Conservation (phyloP, 2,888 invertebrate genomes). For the Monochamus alternatus region DNA sequence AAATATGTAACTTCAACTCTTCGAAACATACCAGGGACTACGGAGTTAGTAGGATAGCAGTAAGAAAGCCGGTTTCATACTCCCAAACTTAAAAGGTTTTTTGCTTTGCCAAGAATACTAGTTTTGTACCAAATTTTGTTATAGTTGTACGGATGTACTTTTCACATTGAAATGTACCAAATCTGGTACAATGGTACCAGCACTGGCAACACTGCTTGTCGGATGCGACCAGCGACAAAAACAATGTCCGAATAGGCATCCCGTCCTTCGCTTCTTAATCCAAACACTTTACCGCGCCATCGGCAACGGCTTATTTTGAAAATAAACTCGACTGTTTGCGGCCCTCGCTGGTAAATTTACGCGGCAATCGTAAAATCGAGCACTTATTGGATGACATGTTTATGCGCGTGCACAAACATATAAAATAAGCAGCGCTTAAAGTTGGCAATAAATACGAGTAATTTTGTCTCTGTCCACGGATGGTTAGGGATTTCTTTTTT, state of each 20-base stretch:
- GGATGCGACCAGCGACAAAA: background rate
- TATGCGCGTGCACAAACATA: constrained; percentile 39
- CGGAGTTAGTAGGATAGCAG: no score
- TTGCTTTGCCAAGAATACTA: no score
- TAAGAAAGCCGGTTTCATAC: no score
- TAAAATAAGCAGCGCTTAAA: constrained; percentile 43
- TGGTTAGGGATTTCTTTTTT: constrained; percentile 6
- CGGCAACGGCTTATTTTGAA: constrained; percentile 18
- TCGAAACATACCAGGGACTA: no score
- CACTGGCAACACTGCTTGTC: no score
- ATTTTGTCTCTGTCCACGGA: constrained; percentile 25
- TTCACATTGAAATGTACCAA: no score
- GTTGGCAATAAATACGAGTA: constrained; percentile 36
- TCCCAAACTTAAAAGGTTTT: no score
- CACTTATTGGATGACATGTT: constrained; percentile 46
- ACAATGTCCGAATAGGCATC: background rate
- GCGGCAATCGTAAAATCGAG: constrained; percentile 41
- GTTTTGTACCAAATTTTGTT: no score
- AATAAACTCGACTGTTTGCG: constrained; percentile 38
- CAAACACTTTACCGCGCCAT: constrained; percentile 16
- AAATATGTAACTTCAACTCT: no score
- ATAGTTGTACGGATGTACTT: no score
- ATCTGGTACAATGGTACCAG: no score
- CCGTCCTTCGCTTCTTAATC: background rate
- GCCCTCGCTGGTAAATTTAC: constrained; percentile 38